Evolutionary conservation across 2,113 vertebrate species (phyloP).

Genomic region (Oryzias celebensis): DNA sequence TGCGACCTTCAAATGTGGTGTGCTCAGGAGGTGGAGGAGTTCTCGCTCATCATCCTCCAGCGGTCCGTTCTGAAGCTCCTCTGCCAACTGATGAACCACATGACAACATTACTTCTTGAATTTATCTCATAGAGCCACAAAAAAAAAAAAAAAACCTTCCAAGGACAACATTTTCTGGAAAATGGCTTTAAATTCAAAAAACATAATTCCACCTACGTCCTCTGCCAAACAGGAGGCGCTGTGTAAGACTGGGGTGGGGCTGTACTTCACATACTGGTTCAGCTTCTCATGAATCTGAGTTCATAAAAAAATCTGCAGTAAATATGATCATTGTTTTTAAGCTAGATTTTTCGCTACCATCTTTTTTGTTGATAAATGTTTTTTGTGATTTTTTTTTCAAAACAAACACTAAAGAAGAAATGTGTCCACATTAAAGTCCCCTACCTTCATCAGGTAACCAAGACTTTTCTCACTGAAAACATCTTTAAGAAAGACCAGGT

Average conservation of each 20-base stretch:
- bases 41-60: conserved; percentile 86
- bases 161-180: neutral
- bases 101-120: conserved; percentile 5
- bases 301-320: neutral
- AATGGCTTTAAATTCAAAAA: neutral
- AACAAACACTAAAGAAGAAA: neutral
- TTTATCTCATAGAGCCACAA: neutral
- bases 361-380: neutral
- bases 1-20: conserved; percentile 88
- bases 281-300: conserved; percentile 93
- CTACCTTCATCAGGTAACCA: conserved; percentile 90
- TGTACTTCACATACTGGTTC: conserved; percentile 87
- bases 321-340: neutral
- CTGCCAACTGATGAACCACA: conserved; percentile 80
- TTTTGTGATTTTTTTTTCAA: neutral
- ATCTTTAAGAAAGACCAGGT: conserved; percentile 88
- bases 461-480: conserved; percentile 94
- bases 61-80: conserved; percentile 86
- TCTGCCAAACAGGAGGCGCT: conserved; percentile 88
- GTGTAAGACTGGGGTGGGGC: conserved; percentile 87
- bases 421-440: neutral
- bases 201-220: conserved; percentile 81
- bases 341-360: neutral
- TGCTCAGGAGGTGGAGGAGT: conserved; percentile 85
- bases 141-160: neutral